Percentiles rank a stretch among this genome's conserved stretches.
Evolutionary conservation across 2,113 vertebrate species (phyloP).

Genomic region (Amphilophus citrinellus): DNA sequence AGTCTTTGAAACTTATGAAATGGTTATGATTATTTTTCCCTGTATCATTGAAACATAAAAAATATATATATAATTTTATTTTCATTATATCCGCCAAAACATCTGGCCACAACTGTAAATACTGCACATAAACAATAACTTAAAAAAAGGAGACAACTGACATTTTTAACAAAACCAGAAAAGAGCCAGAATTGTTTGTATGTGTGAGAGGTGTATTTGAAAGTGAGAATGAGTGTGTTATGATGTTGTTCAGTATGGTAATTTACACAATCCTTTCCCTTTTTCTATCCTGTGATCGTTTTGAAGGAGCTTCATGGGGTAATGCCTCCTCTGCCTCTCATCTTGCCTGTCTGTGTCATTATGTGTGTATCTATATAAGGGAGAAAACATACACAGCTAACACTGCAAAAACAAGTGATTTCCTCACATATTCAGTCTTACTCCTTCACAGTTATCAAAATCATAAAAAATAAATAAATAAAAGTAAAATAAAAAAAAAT

Average conservation of each 20-base stretch:
- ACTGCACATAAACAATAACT: background rate
- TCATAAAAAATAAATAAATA: background rate
- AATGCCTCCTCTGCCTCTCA: conserved; percentile 85
- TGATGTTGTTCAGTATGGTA: conserved; percentile 6
- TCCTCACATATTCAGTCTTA: conserved; percentile 53
- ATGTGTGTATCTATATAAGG: conserved; percentile 48
- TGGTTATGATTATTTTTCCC: background rate
- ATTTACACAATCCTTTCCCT: conserved; percentile 86
- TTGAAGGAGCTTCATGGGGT: conserved; percentile 98
- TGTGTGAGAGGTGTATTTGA: background rate
- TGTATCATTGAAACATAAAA: background rate
- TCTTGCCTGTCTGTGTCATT: conserved; percentile 52
- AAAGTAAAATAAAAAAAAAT: background rate
- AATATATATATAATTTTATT: no score
- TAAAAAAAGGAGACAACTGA: background rate
- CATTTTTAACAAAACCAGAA: background rate
- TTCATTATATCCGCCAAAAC: background rate
- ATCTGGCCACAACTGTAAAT: background rate
- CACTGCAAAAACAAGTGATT: conserved; percentile 63
- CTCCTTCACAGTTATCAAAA: background rate
- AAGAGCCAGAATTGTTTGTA: background rate
- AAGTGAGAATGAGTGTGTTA: background rate
- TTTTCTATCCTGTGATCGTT: conserved; percentile 86
- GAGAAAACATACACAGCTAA: conserved; percentile 45
- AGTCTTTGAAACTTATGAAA: background rate